Percentiles rank a stretch among this genome's conserved stretches.
phyloP scores from a whole-genome alignment of 2,888 invertebrate genomes.

The Drosophila subsilvestris region DNA sequence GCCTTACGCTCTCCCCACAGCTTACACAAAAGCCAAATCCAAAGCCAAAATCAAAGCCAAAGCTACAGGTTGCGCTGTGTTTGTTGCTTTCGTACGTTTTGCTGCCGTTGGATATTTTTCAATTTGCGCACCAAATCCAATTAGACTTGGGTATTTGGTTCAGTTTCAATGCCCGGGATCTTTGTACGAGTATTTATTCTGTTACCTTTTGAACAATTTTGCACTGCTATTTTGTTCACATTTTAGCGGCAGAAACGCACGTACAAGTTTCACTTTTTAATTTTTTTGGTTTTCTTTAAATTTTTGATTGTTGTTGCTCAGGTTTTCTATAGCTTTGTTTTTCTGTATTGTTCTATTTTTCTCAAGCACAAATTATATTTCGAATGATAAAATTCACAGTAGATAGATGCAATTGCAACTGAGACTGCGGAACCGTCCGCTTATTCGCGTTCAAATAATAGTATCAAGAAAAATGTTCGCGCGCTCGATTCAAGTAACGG shows the following conservation, averaged over 20 bases:
- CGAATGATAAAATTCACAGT: neutral
- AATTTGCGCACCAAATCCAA: conserved; percentile 37
- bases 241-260: conserved; percentile 57
- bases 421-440: neutral
- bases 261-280: conserved; percentile 23
- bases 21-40: conserved; percentile 31
- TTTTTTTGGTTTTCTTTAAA: conserved; percentile 7
- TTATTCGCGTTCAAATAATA: neutral
- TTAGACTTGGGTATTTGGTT: conserved; percentile 39
- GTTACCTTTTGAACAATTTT: conserved; percentile 41
- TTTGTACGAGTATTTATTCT: conserved; percentile 17
- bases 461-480: neutral
- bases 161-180: conserved; percentile 19
- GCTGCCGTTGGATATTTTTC: conserved; percentile 7
- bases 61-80: conserved; percentile 69
- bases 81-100: conserved; percentile 21
- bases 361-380: neutral
- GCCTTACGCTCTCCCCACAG: conserved; percentile 44
- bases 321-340: neutral
- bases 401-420: neutral
- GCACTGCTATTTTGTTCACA: conserved; percentile 57
- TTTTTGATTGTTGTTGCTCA: conserved; percentile 32
- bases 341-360: conserved; percentile 1
- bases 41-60: conserved; percentile 45
- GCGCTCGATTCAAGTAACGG: neutral